Base-by-base conservation (phyloP, 1,140 invertebrate genomes). In the Pachypeltis micranthus region DNA sequence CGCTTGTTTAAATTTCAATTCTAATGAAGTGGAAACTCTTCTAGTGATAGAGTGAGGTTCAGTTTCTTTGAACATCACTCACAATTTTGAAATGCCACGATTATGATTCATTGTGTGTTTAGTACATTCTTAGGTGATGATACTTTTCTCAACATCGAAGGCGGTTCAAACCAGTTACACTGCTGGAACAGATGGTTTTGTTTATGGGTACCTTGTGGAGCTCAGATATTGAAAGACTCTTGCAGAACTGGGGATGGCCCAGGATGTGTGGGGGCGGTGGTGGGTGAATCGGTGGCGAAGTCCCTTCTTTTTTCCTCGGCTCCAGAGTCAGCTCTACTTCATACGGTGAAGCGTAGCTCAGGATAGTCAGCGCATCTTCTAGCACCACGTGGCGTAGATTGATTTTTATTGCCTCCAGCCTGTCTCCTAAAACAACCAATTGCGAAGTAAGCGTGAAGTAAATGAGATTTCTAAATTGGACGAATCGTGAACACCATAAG, bases 301-400 rank as follows among this genome's bases (percentile, higher is more conserved):
- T 79, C 70, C 68, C 75, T 71, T 72, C 78, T 3, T 74, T 74
- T 19, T 73, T 74, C 1, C 76, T 75, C 67, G 76, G 83, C 62
- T 83, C 79, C n/a, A 88, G 80, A 67, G 85, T 81, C 3, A 90
- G 74, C 44, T 81, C 79, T 1, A 92, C 85, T 66, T 90, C 90
- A 70, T 95, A 94, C 0, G 91, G 91, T n/a, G 91, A 93, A 1
- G 91, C 91, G 65, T 93, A 91, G 60, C 88, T 90, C 2, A 96
- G 75, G 64, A 96, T 91, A 0, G 88, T 87, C 34, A 93, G 73
- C 0, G 92, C 92, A 70, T 96, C 92, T 74, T 94, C 90, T 70
- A 90, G 86, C 0, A 92, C 90, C 77, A 93, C 93, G 62, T 88
- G 88, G 44, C 86, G 81, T 71, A 93, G 91, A 64, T 85, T 89